phyloP scores from a whole-genome alignment of 1,140 invertebrate genomes.

The Lucilia sericata region DNA sequence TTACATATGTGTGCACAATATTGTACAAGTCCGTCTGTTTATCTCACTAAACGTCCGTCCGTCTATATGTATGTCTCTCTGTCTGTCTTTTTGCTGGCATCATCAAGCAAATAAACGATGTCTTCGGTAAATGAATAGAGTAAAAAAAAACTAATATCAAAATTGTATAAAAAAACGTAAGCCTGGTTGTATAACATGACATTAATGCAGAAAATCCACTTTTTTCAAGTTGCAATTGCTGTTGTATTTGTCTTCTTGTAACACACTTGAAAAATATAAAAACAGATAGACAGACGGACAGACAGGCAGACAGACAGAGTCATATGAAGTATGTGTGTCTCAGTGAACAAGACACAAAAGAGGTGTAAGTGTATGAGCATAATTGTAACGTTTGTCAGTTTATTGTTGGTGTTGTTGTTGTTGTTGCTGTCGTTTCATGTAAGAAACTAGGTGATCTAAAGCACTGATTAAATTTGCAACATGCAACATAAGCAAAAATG shows the following conservation, averaged over 20 bases:
- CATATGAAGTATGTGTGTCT: neutral
- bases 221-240: constrained; percentile 22
- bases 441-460: constrained; percentile 33
- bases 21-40: neutral
- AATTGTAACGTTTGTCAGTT: neutral
- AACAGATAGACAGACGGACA: neutral
- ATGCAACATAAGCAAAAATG: constrained; percentile 24
- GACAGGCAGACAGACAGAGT: neutral
- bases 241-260: constrained; percentile 15
- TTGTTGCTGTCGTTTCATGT: constrained; percentile 12
- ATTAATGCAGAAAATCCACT: constrained; percentile 42
- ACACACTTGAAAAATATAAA: neutral
- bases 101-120: constrained; percentile 30
- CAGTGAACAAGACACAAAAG: neutral
- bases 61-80: neutral
- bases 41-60: neutral
- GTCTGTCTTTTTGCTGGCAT: neutral
- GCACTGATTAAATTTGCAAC: constrained; percentile 33
- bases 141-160: neutral
- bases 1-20: constrained; percentile 34
- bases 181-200: constrained; percentile 38
- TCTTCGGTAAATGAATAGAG: neutral
- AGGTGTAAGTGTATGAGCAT: constrained; percentile 40
- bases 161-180: neutral
- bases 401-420: neutral